phyloP scores from a whole-genome alignment of 2,113 vertebrate species.

The Sebastes fasciatus region DNA sequence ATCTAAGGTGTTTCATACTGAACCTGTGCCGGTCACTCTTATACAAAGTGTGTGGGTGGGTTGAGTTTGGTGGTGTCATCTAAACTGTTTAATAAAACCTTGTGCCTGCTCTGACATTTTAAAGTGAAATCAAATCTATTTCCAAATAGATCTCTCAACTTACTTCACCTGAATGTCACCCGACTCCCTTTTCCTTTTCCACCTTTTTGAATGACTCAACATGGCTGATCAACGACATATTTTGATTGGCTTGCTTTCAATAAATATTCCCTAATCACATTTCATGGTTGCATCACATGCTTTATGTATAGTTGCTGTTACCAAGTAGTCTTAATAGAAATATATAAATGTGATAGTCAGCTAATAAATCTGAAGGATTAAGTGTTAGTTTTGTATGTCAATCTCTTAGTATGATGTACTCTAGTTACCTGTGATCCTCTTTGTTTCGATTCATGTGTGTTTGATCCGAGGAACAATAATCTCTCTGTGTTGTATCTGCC shows the following conservation, averaged over 20 bases:
- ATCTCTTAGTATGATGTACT: constrained; percentile 26
- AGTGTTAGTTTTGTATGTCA: background rate
- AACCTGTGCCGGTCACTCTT: background rate
- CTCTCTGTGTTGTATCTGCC: constrained; percentile 83
- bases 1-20: background rate
- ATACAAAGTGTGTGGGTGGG: background rate
- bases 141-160: constrained; percentile 2
- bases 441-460: constrained; percentile 59
- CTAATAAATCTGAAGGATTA: constrained; percentile 1
- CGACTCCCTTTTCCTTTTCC: constrained; percentile 13
- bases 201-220: constrained; percentile 2
- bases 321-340: background rate
- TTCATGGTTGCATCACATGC: background rate
- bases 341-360: background rate
- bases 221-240: constrained; percentile 11
- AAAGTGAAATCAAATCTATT: constrained; percentile 3
- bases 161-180: background rate
- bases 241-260: constrained; percentile 46
- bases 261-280: background rate
- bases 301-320: background rate
- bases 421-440: constrained; percentile 45
- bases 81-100: background rate
- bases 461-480: constrained; percentile 80
- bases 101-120: constrained; percentile 16
- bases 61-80: background rate